These are phyloP conservation scores for Panthera uncia DNA, from an alignment of 2,113 vertebrate species.

Conservation along the genomic window DNA sequence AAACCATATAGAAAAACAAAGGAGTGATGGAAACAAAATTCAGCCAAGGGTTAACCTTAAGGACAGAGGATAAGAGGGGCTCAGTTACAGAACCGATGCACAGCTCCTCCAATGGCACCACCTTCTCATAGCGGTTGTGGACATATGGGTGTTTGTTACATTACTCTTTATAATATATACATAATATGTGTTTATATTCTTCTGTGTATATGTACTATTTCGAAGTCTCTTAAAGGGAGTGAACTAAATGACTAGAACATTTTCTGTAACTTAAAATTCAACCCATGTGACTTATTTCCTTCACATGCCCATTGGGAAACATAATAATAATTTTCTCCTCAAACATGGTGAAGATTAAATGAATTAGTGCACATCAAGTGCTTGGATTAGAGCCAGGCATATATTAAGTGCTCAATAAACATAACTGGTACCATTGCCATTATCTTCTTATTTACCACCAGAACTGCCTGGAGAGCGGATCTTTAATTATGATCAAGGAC, in stretches of 20 bases:
- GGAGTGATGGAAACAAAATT: neutral
- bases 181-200: neutral
- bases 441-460: neutral
- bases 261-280: constrained; percentile 19
- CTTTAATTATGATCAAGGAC: neutral
- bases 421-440: neutral
- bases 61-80: neutral
- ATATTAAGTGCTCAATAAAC: neutral
- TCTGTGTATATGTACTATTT: neutral
- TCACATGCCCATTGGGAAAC: neutral
- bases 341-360: neutral
- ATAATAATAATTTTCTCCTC: neutral
- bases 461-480: neutral
- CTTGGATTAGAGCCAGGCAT: neutral
- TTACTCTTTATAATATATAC: neutral
- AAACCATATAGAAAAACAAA: neutral
- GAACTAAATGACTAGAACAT: neutral
- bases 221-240: neutral
- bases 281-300: neutral
- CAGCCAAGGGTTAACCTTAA: neutral
- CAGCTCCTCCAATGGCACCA: neutral
- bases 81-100: neutral
- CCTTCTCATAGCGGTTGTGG: neutral
- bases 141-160: neutral
- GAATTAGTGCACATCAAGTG: neutral